Conservation (phyloP, 2,797 vertebrate genomes). For the Sebastes vulpes region DNA sequence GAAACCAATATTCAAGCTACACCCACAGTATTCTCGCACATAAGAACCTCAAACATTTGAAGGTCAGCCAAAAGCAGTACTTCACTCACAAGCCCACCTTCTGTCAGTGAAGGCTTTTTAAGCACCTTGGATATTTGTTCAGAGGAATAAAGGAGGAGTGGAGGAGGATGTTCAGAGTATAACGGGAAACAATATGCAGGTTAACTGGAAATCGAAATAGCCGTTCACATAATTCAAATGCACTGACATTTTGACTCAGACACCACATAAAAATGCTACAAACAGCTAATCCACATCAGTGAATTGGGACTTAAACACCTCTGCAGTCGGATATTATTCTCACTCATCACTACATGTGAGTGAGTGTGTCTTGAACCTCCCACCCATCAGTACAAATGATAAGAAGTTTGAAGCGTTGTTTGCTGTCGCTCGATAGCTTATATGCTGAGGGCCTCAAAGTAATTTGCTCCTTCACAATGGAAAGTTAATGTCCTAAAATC, state of each 20-base stretch:
- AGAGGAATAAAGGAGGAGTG: background rate
- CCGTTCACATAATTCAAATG: background rate
- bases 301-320: background rate
- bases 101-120: background rate
- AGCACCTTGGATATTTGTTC: background rate
- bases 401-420: background rate
- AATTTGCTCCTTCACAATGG: background rate
- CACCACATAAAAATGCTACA: background rate
- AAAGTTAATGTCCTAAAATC: background rate
- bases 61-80: slow-evolving; percentile 1
- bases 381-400: background rate
- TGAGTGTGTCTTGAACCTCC: background rate
- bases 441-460: background rate
- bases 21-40: background rate
- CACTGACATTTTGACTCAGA: background rate
- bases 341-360: background rate
- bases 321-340: background rate
- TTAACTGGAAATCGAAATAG: background rate
- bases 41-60: background rate
- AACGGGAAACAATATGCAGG: background rate
- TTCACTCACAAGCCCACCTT: background rate
- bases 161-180: background rate
- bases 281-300: background rate
- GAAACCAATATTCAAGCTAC: background rate
- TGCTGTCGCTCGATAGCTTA: background rate